phyloP scores from a whole-genome alignment of 1,140 invertebrate species.

The Venturia canescens region DNA sequence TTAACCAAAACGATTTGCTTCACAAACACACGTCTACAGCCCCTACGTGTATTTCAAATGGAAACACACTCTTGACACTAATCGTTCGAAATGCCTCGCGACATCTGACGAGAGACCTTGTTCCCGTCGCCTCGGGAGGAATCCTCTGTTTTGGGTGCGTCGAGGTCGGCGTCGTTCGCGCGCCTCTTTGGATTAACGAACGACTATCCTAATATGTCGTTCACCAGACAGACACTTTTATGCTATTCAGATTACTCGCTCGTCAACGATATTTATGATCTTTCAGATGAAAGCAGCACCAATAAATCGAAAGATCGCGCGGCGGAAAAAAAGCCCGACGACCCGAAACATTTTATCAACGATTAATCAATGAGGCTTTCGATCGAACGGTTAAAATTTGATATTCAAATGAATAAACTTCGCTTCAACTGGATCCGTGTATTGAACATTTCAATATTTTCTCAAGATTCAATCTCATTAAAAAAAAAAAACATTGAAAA shows the following conservation, averaged over 20 bases:
- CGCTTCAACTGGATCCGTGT: too few species aligned
- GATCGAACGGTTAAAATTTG: too few species aligned
- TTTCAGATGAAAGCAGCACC: background rate
- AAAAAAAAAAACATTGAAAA: background rate
- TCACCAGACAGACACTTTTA: background rate
- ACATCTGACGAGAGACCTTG: constrained; percentile 16
- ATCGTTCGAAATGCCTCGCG: constrained; percentile 25
- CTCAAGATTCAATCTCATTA: too few species aligned
- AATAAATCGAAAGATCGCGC: background rate
- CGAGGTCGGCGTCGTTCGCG: constrained; percentile 18
- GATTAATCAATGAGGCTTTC: too few species aligned
- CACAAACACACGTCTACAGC: background rate
- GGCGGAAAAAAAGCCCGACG: too few species aligned
- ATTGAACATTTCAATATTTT: too few species aligned
- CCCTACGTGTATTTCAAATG: background rate
- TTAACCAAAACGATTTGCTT: background rate
- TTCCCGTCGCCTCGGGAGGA: background rate
- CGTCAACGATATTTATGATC: background rate
- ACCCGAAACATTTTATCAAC: too few species aligned
- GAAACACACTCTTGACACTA: constrained; percentile 38
- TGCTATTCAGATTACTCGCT: background rate
- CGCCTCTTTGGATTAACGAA: background rate
- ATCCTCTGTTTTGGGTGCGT: constrained; percentile 17
- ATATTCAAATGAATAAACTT: too few species aligned
- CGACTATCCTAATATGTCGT: background rate